Percentiles rank a stretch among this genome's conserved stretches.
Conservation (phyloP, 2,797 vertebrate genomes). For the Somateria mollissima region DNA sequence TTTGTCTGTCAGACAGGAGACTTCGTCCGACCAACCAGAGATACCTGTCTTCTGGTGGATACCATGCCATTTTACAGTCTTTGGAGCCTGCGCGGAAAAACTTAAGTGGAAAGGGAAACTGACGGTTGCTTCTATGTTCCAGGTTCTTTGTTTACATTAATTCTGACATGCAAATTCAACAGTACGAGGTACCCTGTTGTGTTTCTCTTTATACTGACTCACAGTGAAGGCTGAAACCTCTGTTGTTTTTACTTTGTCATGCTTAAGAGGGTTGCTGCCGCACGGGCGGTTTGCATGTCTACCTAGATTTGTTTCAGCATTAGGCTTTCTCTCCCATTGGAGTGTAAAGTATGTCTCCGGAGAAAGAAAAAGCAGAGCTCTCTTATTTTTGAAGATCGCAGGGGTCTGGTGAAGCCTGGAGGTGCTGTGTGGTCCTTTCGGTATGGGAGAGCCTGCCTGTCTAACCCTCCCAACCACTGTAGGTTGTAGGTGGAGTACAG, state of each 20-base stretch:
- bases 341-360: not conserved
- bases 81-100: not conserved
- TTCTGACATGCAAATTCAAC: not conserved
- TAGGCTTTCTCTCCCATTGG: not conserved
- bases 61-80: not conserved
- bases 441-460: not conserved
- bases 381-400: not conserved
- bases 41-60: not conserved
- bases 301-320: accelerated
- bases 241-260: not conserved
- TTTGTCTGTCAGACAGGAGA: not conserved
- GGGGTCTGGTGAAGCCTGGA: not conserved
- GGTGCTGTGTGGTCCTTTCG: not conserved
- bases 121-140: not conserved
- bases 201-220: not conserved
- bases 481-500: not conserved
- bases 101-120: not conserved
- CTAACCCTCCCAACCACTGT: not conserved
- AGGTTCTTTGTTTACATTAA: accelerated
- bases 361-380: not conserved
- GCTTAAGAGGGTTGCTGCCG: not conserved
- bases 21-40: accelerated
- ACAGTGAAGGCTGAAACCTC: not conserved
- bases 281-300: not conserved
- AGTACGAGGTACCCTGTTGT: not conserved